These are phyloP conservation scores for Tachysurus vachellii DNA, from an alignment of 2,113 vertebrate genomes.

Conservation along the genomic window DNA sequence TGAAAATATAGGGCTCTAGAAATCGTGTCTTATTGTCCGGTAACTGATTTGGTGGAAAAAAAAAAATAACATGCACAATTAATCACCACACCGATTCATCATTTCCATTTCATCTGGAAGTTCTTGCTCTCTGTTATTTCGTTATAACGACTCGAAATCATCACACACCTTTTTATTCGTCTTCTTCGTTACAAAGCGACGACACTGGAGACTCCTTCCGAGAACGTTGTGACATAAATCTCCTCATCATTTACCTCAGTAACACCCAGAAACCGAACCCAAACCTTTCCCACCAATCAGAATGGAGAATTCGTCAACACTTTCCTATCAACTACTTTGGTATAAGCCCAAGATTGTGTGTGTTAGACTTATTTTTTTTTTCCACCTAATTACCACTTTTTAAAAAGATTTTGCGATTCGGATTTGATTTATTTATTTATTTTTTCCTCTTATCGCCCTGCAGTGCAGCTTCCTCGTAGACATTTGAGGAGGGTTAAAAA, in stretches of 20 bases:
- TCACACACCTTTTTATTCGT: no score
- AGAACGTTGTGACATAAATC: neutral
- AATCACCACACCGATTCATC: no score
- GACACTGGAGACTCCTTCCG: neutral
- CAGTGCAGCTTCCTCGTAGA: conserved; percentile 45
- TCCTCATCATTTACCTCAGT: no score
- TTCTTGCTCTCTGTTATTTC: neutral
- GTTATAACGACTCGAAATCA: neutral
- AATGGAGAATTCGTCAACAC: neutral
- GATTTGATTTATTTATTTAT: neutral
- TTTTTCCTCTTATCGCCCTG: conserved; percentile 36
- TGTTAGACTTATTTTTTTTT: neutral
- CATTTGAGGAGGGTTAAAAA: conserved; percentile 34
- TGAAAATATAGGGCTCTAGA: neutral
- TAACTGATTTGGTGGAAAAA: neutral
- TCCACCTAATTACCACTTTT: neutral
- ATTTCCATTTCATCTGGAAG: neutral
- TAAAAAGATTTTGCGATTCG: conserved; percentile 5
- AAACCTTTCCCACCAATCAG: neutral
- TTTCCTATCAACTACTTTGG: neutral
- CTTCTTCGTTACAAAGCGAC: neutral
- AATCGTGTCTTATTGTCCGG: neutral
- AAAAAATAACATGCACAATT: no score
- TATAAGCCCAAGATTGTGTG: neutral
- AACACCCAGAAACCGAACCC: neutral